These are phyloP conservation scores for Oophaga sylvatica DNA, from an alignment of 2,797 vertebrate genomes.

Conservation along the genomic window DNA sequence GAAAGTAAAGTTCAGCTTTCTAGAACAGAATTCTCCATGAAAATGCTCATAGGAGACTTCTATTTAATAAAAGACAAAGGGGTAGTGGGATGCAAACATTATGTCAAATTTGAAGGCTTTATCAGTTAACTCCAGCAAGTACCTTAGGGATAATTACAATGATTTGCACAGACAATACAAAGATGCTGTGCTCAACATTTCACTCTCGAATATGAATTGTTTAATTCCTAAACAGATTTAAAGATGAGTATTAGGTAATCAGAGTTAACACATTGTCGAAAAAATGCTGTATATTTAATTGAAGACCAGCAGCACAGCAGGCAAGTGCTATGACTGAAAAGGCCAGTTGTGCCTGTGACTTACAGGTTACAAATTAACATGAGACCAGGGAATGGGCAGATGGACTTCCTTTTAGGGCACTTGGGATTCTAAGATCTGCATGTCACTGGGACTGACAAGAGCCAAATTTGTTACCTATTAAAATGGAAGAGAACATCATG, in stretches of 20 bases:
- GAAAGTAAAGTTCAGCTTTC: conserved; percentile 6
- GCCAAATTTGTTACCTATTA: too few relatives aligned
- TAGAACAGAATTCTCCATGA: not conserved
- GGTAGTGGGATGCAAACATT: conserved; percentile 35
- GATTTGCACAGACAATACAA: conserved; percentile 37
- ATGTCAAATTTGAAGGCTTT: conserved; percentile 43
- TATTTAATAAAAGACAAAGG: conserved; percentile 41
- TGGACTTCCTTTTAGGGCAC: too few relatives aligned
- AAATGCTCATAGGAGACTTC: conserved; percentile 1
- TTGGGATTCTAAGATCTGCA: too few relatives aligned
- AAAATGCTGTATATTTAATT: conserved; percentile 23
- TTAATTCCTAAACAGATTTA: conserved; percentile 37
- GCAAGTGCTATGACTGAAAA: too few relatives aligned
- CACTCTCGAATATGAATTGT: conserved; percentile 2
- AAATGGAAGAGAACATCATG: too few relatives aligned
- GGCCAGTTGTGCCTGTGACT: too few relatives aligned
- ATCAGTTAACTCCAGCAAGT: conserved; percentile 50
- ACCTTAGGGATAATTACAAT: conserved; percentile 43
- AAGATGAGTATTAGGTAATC: conserved; percentile 20
- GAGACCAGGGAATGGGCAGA: too few relatives aligned
- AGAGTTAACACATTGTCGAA: conserved; percentile 19
- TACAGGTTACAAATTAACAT: too few relatives aligned
- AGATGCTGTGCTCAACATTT: conserved; percentile 8
- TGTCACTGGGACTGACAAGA: too few relatives aligned
- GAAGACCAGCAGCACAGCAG: not conserved